Base-by-base conservation (phyloP, 2,888 invertebrate genomes). In the Lepidocyrtoides sp. region DNA sequence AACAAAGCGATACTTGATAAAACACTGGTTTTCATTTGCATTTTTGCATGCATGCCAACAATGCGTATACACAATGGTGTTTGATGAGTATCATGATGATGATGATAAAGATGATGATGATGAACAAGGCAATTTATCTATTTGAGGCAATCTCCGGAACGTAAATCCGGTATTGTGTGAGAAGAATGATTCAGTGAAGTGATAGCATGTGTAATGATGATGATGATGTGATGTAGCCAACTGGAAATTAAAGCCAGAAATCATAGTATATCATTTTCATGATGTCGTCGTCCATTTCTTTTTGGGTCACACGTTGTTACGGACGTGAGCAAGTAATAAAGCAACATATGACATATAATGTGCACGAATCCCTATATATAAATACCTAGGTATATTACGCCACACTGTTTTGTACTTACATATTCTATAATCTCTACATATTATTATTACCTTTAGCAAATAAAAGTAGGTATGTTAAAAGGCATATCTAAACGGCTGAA, bases 171-270 rank as follows among this genome's bases (percentile, higher is more conserved):
- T 54, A 69, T 54, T 81, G 81, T 81, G 60, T 89, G 89, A 57
- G 60, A 44, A 69, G 41, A 72, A 72, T 89, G 72, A 89, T 82
- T 82, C 69, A 82, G 23, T 23, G 32, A 23, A 69, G 44, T 69
- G 81, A 57, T 57, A 51, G 20, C 72, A 20, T 84, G 63, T 77
- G 63, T 36, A 48, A 32, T 32, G 54, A 32, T 63, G 63, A 32
- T 63, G 63, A 54, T 85, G 60, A 75, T 57, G 36, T n/a, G 77
- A 69, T 57, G 91, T 69, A 91, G 69, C 82, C 91, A 91, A 79
- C 72, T 86, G 85, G 91, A 91, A 91, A 86, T 86, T 91, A 86
- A 79, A 90, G 66, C 63, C n/a, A 83, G 83, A 84, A 77, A 90
- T 90, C 91, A 81, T 72, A 60, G 57, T 69, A 77, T 79, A 69